Percentiles rank a stretch among this genome's conserved stretches.
These are phyloP conservation scores for Macrostomum lignano DNA, from an alignment of 1,140 invertebrate species.

Conservation along the genomic window DNA sequence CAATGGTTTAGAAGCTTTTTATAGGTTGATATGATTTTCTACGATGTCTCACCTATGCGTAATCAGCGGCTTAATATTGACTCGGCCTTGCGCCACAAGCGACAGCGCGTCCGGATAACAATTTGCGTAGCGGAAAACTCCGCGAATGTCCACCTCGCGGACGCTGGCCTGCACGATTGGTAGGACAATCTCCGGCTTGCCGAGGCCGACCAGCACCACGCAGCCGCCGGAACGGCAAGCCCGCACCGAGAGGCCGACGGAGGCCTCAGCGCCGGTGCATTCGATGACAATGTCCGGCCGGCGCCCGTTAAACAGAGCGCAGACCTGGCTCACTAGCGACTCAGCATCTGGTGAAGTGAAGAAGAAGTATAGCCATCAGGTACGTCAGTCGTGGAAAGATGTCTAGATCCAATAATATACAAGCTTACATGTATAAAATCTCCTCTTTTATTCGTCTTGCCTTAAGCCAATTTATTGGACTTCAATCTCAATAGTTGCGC, in stretches of 20 bases:
- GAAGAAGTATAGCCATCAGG: too few species aligned
- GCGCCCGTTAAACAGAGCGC: neutral
- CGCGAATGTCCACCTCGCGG: conserved; percentile 34
- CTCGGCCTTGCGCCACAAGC: conserved; percentile 47
- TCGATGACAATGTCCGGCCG: conserved; percentile 50
- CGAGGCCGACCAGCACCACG: conserved; percentile 55
- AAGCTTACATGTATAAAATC: too few species aligned
- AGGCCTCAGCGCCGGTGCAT: conserved; percentile 47
- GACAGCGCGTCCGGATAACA: conserved; percentile 52
- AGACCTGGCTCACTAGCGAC: neutral
- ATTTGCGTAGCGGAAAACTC: conserved; percentile 5
- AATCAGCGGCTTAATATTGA: conserved; percentile 57
- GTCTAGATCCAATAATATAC: too few species aligned
- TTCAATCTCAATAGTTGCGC: too few species aligned
- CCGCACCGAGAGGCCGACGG: conserved; percentile 26
- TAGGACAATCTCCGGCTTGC: conserved; percentile 42
- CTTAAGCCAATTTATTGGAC: too few species aligned
- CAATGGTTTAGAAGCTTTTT: too few species aligned
- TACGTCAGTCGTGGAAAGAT: too few species aligned
- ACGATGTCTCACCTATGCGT: conserved; percentile 81
- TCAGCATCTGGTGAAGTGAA: conserved; percentile 21
- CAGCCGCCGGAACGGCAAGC: conserved; percentile 51
- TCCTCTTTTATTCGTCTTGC: too few species aligned
- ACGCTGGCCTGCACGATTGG: conserved; percentile 48
- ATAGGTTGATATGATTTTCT: too few species aligned